Evolutionary conservation across 2,113 vertebrate genomes (phyloP), one percentile per base, ranked within the genome.

Genomic region (Eretmochelys imbricata): DNA sequence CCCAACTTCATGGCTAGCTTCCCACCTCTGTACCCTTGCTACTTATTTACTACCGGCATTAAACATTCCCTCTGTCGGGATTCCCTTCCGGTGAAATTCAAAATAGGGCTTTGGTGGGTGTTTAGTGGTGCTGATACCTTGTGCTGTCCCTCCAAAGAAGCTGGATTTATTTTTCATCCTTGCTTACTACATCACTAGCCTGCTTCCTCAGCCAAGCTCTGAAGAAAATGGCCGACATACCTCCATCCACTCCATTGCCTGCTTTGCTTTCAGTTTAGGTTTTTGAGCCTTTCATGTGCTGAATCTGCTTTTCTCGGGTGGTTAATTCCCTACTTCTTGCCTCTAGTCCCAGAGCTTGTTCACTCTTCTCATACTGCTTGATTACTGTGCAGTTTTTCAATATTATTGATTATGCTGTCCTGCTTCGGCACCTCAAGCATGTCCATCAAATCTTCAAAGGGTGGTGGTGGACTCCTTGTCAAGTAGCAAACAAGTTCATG

Each of bases 161-260:
- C 48, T 54, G 38, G 51, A 16, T 72, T 72, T 72, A 38, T 38
- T 72, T 35, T 51, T 46, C 65, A 48, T 48, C 69, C 42, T n/a
- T 1, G 0, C 14, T 19, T 35, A 20, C 48, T 29, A 17, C 20
- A 79, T 10, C 19, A 0, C 9, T 12, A 84, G 49, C 81, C 38
- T 82, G 46, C 13, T 46, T 79, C 27, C 10, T 51, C 83, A 42
- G 42, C 83, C 62, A 53, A 13, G 35, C 51, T 31, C n/a, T 38
- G 65, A 22, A 72, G 65, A 72, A 72, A 72, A 72, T 22, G 35
- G 65, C 65, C 4, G 2, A 69, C 35, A 38, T 38, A 38, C 19
- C 19, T 38, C 4, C n/a, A 38, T 17, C 65, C n/a, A 72, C 35
- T 9, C 17, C 65, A 69, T 17, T 69, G 35, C 35, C 65, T 22